Evolutionary conservation across 2,797 vertebrate genomes (phyloP).

Genomic region (Hydrolagus colliei): DNA sequence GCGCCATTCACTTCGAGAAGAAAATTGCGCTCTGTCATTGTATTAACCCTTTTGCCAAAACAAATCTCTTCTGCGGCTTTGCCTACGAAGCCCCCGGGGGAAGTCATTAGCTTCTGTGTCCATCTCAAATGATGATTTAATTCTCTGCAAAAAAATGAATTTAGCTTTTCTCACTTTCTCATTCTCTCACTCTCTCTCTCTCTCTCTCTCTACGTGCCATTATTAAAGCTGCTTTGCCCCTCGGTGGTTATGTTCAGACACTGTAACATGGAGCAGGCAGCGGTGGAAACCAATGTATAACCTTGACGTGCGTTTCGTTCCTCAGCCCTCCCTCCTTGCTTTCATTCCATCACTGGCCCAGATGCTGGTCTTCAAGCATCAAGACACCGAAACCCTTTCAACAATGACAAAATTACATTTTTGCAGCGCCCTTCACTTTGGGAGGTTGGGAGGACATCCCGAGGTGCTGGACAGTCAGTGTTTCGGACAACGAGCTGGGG

Average conservation of each 20-base stretch:
- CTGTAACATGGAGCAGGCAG: background rate
- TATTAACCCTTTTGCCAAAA: background rate
- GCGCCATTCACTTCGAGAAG: background rate
- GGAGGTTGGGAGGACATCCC: no score
- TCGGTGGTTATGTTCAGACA: background rate
- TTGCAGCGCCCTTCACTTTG: no score
- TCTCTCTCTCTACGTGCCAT: background rate
- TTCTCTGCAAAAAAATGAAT: slow-evolving; percentile 1
- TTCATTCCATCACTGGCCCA: no score
- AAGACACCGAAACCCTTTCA: no score
- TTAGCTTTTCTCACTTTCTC: no score
- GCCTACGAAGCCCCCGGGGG: background rate
- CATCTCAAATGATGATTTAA: background rate
- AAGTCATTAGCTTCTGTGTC: background rate
- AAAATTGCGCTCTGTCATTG: background rate
- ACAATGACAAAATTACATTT: no score
- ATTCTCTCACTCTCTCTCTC: background rate
- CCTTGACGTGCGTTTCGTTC: no score
- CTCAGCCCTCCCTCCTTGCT: no score
- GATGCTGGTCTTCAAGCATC: no score
- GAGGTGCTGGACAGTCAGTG: no score
- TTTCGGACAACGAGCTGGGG: no score
- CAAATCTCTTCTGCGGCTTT: background rate
- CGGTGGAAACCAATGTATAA: background rate
- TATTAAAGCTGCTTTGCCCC: background rate